These are phyloP conservation scores for Callipepla squamata DNA, from an alignment of 2,113 vertebrate genomes.

Conservation along the genomic window DNA sequence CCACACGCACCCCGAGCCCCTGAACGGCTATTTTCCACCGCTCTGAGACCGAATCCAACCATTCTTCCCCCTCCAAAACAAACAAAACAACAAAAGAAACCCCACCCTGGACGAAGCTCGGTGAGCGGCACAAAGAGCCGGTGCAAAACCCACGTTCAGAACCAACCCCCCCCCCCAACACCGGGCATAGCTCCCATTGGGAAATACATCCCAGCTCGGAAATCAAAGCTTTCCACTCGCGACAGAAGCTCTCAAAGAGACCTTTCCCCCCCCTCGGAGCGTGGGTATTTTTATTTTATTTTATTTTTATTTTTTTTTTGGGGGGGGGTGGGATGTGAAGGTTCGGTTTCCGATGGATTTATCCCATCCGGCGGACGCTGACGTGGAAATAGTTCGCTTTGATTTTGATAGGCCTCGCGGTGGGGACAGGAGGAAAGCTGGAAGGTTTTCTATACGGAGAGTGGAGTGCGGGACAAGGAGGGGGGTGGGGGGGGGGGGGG, in stretches of 20 bases:
- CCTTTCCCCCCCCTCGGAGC: neutral
- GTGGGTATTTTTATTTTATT: too few species aligned
- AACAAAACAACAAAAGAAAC: neutral
- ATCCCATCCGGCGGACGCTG: rapidly evolving
- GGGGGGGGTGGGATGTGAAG: neutral
- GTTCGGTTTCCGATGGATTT: neutral
- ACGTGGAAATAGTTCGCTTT: neutral
- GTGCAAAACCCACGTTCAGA: neutral
- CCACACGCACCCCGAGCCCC: too few species aligned
- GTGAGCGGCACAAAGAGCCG: neutral
- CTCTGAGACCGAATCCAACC: neutral
- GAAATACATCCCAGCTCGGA: neutral
- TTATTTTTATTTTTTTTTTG: neutral
- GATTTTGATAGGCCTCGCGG: neutral
- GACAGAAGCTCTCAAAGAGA: too few species aligned
- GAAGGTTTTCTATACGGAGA: neutral
- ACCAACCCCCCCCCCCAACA: rapidly evolving
- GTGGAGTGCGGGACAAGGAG: too few species aligned
- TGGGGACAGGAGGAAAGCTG: neutral
- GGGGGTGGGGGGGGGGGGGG: neutral
- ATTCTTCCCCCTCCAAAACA: neutral
- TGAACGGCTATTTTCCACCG: neutral
- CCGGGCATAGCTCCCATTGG: neutral
- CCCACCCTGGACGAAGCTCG: neutral
- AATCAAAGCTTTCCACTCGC: neutral